Evolutionary conservation across 1,140 invertebrate genomes (phyloP), one percentile per base, ranked within the genome.

Genomic region (Asobara japonica): DNA sequence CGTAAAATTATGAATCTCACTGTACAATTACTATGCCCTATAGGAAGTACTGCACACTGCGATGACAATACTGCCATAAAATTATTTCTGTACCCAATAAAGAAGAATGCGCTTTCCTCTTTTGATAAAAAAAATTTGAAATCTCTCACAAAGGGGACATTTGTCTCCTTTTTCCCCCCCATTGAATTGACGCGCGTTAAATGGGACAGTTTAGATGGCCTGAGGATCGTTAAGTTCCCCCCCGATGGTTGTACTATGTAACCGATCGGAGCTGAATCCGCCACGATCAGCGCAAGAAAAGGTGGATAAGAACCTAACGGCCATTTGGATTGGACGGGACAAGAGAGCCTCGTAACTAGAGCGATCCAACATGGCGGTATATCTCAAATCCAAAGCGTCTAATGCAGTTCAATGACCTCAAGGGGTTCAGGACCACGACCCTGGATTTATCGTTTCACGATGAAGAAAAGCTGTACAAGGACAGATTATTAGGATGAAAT

Each of bases 391-490:
- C 18, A 69, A 69, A 48, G 67, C 33, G 16, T 22, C 31, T 22
- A 13, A n/a, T 20, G 25, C 2, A 41, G 75, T 79, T 79, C 75
- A 66, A 72, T 56, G 73, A 79, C 71, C 77, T 65, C 30, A 38
- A 30, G 71, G 77, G 71, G 77, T 80, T 82, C 80, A 82, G 80
- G 79, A 79, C 76, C 74, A 74, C 72, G 71, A 69, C 70, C 70
- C 51, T 71, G n/a, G 13, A 65, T 65, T 41, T 67, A 30, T 38
- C 41, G 66, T 29, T 25, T 31, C 36, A 33, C 51, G 69, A 69
- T 64, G 36, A 60, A 65, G n/a, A 31, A 61, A 33, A 27, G n/a
- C n/a, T n/a, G n/a, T n/a, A n/a, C n/a, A n/a, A n/a, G n/a, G n/a
- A n/a, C n/a, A n/a, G n/a, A n/a, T n/a, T n/a, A 45, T 45, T 45